Percentiles rank a stretch among this genome's conserved stretches.
Conservation (phyloP, 2,797 vertebrate species). For the Cossypha heuglini region DNA sequence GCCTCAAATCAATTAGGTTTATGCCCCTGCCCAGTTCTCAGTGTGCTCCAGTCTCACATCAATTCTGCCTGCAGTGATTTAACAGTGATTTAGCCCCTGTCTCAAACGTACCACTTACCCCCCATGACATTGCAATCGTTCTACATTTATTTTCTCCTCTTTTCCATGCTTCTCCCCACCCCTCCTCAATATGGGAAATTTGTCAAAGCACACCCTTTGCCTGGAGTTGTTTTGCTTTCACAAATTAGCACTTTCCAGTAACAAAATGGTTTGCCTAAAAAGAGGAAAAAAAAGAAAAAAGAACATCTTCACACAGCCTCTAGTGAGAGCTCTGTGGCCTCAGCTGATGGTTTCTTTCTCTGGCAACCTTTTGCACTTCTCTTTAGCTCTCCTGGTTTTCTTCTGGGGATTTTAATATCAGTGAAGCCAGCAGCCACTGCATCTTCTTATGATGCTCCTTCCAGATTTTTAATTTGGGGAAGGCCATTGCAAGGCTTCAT, state of each 20-base stretch:
- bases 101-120: conserved; percentile 63
- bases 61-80: conserved; percentile 71
- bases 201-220: conserved; percentile 50
- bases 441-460: neutral
- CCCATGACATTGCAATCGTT: conserved; percentile 60
- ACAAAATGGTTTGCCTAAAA: conserved; percentile 11
- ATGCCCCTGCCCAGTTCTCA: conserved; percentile 66
- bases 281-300: neutral
- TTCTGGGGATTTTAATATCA: neutral
- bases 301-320: neutral
- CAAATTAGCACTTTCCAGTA: conserved; percentile 48
- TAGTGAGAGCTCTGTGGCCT: neutral
- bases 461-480: neutral
- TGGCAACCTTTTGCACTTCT: neutral
- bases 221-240: conserved; percentile 58
- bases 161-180: conserved; percentile 32
- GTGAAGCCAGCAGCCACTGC: neutral
- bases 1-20: conserved; percentile 71
- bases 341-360: neutral
- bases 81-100: conserved; percentile 69
- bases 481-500: neutral
- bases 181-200: conserved; percentile 37
- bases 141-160: conserved; percentile 67
- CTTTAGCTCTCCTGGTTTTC: neutral
- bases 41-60: conserved; percentile 64